Conservation (phyloP, 1,140 invertebrate species). For the Pissodes strobi region DNA sequence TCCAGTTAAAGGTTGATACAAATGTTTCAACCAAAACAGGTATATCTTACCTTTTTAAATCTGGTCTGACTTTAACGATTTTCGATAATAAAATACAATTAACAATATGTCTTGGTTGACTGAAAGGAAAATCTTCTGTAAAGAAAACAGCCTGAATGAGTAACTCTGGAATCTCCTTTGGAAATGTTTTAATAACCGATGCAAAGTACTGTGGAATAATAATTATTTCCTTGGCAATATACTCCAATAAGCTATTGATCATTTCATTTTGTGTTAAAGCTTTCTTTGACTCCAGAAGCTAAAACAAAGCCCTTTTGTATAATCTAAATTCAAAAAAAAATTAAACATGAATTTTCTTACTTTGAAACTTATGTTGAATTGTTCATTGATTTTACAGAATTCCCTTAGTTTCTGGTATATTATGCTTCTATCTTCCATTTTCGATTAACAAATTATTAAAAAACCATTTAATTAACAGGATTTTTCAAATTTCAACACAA, state of each 20-base stretch:
- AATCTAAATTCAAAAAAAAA: constrained; percentile 9
- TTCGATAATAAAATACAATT: constrained; percentile 43
- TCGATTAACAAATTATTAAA: neutral
- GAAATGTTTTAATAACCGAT: constrained; percentile 38
- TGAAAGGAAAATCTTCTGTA: constrained; percentile 21
- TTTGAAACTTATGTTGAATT: constrained; percentile 39
- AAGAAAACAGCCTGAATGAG: constrained; percentile 39
- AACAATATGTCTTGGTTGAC: constrained; percentile 32
- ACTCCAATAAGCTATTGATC: constrained; percentile 32
- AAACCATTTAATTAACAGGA: neutral
- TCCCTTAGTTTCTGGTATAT: constrained; percentile 29
- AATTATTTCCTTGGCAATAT: constrained; percentile 40
- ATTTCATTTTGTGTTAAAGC: constrained; percentile 15
- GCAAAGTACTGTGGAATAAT: constrained; percentile 41
- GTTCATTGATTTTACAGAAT: constrained; percentile 42
- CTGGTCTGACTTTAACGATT: constrained; percentile 32
- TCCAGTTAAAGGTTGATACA: too few species aligned
- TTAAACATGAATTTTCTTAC: constrained; percentile 15
- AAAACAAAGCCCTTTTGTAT: constrained; percentile 17
- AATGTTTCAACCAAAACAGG: constrained; percentile 18
- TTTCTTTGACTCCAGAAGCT: constrained; percentile 18
- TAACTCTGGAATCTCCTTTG: constrained; percentile 39
- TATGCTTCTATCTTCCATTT: constrained; percentile 12
- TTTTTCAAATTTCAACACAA: neutral
- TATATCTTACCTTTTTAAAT: constrained; percentile 39